Evolutionary conservation across 2,888 invertebrate genomes (phyloP), one percentile per base, ranked within the genome.

Genomic region (Rhimphoctona megacephalus): DNA sequence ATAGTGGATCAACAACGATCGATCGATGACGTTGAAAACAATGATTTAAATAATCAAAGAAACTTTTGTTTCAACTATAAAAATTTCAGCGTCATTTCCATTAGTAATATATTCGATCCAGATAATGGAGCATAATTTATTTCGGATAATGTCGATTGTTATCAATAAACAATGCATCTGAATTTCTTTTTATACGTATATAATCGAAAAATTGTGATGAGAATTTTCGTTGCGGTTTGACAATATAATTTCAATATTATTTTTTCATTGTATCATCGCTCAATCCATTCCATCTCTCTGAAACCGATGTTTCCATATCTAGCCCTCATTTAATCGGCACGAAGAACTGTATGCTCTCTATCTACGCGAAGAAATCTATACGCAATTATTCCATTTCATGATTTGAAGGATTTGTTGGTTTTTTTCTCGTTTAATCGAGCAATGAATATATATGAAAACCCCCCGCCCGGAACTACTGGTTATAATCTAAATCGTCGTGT

Each of bases 401-500:
- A 30, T 36, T 78, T 69, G 11, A 5, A 36, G 25, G 6, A 52
- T 39, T 54, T 54, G 43, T 22, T 22, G 6, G 43, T 6, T 69
- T 69, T 25, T 46, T 69, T 30, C 9, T 70, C 17, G 9, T 49
- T 46, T 19, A 54, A 22, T 54, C 30, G 43, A 49, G 30, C 22
- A n/a, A 52, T 61, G 57, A 77, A 64, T 46, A 67, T 43, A 54
- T 39, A 66, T 54, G 72, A 81, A 77, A 67, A 76, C 33, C 30
- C 8, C 17, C 52, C 52, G 67, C 54, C 46, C 43, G 78, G 49
- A 85, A 70, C 52, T 70, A 70, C 54, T 52, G 49, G 74, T 76
- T 79, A 17, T 83, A 70, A 79, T 85, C 74, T 74, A 76, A 69
- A 79, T 82, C 70, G 67, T 52, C 19, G 70, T 30, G 57, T 74